These are phyloP conservation scores for Lagorchestes hirsutus DNA, from an alignment of 2,797 vertebrate genomes.

Conservation along the genomic window DNA sequence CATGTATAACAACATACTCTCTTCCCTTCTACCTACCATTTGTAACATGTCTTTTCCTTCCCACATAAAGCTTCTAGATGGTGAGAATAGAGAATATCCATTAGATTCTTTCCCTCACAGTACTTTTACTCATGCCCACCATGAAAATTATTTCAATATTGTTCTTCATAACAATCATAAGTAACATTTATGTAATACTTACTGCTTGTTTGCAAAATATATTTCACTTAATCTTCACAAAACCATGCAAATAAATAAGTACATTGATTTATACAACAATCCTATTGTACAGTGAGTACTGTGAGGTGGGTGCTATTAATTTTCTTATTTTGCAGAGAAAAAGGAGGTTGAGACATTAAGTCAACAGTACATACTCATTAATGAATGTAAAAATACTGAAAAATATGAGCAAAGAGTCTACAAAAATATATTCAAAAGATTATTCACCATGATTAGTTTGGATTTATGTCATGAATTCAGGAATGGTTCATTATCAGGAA, in stretches of 20 bases:
- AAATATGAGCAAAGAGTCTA: neutral
- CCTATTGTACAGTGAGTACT: no score
- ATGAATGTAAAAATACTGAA: neutral
- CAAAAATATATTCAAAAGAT: neutral
- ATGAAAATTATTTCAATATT: neutral
- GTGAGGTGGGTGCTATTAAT: no score
- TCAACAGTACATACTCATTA: neutral
- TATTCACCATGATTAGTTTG: neutral
- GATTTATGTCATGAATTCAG: neutral
- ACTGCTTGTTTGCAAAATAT: no score
- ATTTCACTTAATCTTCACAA: no score
- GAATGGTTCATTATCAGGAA: no score
- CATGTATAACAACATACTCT: no score
- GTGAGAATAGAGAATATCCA: neutral
- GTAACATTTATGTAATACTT: no score
- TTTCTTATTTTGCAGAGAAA: neutral
- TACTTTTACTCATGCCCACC: slow-evolving; percentile 28
- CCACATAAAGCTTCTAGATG: neutral
- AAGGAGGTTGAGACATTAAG: neutral
- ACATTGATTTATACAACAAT: neutral
- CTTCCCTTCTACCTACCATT: no score
- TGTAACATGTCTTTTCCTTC: no score
- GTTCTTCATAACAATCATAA: no score
- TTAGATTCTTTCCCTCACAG: slow-evolving; percentile 9
- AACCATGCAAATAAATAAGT: no score